Evolutionary conservation across 2,113 vertebrate species (phyloP).

Genomic region (Chaenogobius annularis): DNA sequence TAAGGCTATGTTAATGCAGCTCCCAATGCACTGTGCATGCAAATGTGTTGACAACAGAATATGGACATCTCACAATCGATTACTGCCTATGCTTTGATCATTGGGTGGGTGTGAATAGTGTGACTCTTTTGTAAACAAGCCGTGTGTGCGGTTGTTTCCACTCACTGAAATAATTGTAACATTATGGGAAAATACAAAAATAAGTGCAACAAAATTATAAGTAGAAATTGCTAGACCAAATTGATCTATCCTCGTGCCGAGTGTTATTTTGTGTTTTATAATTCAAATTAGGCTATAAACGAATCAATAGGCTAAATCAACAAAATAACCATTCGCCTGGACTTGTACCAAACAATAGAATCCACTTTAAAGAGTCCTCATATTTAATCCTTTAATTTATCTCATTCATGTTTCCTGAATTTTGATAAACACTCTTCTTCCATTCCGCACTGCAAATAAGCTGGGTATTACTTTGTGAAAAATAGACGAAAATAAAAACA

Average conservation of each 20-base stretch:
- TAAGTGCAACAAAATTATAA: no score
- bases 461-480: constrained; percentile 7
- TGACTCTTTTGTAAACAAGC: background rate
- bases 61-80: background rate
- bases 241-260: background rate
- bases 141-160: background rate
- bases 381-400: constrained; percentile 9
- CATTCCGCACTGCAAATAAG: background rate
- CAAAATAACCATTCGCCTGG: background rate
- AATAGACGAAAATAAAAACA: constrained; percentile 5
- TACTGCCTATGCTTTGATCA: background rate
- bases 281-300: background rate
- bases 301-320: background rate
- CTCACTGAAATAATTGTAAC: background rate
- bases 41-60: constrained; percentile 10
- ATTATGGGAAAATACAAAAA: background rate
- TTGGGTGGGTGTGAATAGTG: background rate
- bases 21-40: constrained; percentile 12
- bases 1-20: constrained; percentile 23
- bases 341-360: constrained; percentile 21
- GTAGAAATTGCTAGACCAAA: background rate
- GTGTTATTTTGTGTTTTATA: background rate
- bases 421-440: constrained; percentile 20
- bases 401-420: constrained; percentile 31
- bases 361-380: background rate